Conservation (phyloP, 1,140 invertebrate genomes). For the Caenorhabditis brenneri region DNA sequence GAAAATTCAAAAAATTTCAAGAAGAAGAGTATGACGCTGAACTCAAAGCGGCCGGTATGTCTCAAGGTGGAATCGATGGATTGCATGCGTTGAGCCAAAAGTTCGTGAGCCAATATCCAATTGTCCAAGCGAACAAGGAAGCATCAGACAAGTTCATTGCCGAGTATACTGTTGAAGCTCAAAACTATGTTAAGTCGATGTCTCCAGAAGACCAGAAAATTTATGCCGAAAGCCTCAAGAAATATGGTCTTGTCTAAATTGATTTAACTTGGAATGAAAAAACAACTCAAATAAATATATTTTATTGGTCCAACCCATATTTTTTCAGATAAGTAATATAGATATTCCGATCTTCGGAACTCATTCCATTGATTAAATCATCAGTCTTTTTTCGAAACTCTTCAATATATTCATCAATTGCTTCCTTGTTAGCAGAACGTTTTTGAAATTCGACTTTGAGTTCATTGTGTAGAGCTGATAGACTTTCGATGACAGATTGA, state of each 20-base stretch:
- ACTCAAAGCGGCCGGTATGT: neutral
- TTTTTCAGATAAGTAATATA: neutral
- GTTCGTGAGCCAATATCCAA: neutral
- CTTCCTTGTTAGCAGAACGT: neutral
- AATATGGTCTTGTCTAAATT: neutral
- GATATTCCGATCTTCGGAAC: neutral
- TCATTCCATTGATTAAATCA: neutral
- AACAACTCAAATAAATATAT: no score
- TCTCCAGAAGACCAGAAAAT: neutral
- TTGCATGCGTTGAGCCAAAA: neutral
- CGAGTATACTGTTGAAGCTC: neutral
- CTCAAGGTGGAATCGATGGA: neutral
- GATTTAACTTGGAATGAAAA: no score
- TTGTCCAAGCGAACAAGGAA: neutral
- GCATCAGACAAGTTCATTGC: neutral
- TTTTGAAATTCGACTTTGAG: no score
- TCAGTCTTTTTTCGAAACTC: neutral
- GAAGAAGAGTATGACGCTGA: neutral
- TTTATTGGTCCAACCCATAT: no score
- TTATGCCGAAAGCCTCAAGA: neutral
- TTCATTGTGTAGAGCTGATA: no score
- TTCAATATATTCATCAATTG: neutral
- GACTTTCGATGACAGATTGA: no score
- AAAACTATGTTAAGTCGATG: neutral
- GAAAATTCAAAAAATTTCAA: neutral